Evolutionary conservation across 2,888 invertebrate species (phyloP).

Genomic region (Halocaridina rubra): DNA sequence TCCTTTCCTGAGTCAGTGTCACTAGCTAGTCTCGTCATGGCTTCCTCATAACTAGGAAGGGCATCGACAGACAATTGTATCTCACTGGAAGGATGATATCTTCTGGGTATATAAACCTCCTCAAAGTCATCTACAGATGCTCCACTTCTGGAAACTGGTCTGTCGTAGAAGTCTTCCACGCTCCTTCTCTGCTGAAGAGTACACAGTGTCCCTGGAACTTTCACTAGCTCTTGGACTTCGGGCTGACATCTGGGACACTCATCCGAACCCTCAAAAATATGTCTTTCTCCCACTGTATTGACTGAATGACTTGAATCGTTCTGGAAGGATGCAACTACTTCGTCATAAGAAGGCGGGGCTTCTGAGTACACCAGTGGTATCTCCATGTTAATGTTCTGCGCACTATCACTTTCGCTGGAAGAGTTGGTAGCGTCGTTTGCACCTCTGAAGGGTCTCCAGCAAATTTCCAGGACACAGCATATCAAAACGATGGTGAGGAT

Average conservation of each 20-base stretch:
- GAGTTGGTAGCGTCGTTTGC: background rate
- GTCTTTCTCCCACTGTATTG: too few species aligned
- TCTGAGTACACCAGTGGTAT: slow-evolving; percentile 13
- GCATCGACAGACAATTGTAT: background rate
- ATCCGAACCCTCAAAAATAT: too few species aligned
- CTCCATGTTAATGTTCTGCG: background rate
- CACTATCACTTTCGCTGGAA: background rate
- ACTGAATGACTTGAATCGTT: too few species aligned
- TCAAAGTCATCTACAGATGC: background rate
- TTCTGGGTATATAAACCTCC: background rate
- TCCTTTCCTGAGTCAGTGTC: too few species aligned
- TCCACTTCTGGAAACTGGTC: background rate
- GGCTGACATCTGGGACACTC: too few species aligned
- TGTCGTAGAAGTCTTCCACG: too few species aligned
- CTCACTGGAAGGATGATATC: background rate
- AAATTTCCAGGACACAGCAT: background rate
- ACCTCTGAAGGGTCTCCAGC: background rate
- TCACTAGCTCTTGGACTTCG: too few species aligned
- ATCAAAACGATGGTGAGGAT: background rate
- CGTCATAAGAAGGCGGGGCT: slow-evolving; percentile 13
- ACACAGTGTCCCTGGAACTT: too few species aligned
- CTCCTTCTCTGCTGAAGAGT: too few species aligned
- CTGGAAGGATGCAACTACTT: too few species aligned
- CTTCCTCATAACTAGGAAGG: slow-evolving; percentile 14
- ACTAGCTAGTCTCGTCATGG: too few species aligned